Percentiles rank a stretch among this genome's conserved stretches.
phyloP scores from a whole-genome alignment of 1,140 invertebrate species.

The Penaeus chinensis region DNA sequence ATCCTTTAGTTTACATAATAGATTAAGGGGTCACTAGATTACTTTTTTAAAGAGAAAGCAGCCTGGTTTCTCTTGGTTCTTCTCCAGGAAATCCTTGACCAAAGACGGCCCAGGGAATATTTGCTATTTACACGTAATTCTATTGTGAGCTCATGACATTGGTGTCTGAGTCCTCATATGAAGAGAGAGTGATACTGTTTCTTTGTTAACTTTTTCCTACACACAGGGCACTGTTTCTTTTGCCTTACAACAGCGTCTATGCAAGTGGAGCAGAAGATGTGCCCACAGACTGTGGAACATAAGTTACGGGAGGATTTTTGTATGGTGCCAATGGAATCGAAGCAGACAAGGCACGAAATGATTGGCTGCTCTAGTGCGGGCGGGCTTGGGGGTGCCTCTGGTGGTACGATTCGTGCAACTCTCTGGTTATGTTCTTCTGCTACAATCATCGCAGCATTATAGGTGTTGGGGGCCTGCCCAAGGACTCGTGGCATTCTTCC shows the following conservation, averaged over 20 bases:
- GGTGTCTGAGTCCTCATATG: background rate
- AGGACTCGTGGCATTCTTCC: conserved; percentile 11
- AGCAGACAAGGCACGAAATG: conserved; percentile 44
- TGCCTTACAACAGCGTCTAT: conserved; percentile 46
- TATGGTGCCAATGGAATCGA: conserved; percentile 50
- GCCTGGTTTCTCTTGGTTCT: no score
- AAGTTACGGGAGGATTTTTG: conserved; percentile 33
- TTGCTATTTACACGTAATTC: no score
- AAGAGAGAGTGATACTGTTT: conserved; percentile 50
- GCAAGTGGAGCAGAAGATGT: conserved; percentile 43
- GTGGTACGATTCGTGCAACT: conserved; percentile 37
- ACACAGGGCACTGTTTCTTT: conserved; percentile 51
- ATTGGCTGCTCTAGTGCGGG: conserved; percentile 45
- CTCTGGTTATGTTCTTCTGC: conserved; percentile 35
- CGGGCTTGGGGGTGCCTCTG: conserved; percentile 38
- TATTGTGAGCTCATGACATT: no score
- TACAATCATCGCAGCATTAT: conserved; percentile 27
- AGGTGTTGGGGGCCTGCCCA: background rate
- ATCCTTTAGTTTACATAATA: no score
- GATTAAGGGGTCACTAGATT: no score
- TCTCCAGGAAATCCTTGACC: no score
- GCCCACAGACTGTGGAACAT: conserved; percentile 51
- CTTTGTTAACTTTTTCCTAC: conserved; percentile 52
- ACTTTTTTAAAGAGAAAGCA: no score
- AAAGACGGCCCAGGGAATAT: no score